Evolutionary conservation across 2,888 invertebrate genomes (phyloP).

Genomic region (Epirrhoe alternata): DNA sequence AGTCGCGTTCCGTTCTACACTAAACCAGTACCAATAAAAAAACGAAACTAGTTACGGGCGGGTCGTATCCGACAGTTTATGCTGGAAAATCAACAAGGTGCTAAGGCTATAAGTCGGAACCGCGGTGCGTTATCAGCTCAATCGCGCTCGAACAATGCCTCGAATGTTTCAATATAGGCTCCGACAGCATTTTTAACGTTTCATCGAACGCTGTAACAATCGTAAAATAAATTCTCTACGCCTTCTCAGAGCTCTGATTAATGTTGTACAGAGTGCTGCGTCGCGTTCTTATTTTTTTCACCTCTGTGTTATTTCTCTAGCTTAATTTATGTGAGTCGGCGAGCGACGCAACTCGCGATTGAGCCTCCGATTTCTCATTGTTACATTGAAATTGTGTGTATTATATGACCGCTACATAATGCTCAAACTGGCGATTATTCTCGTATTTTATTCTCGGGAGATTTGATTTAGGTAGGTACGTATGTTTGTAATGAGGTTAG

Average conservation of each 20-base stretch:
- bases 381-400: constrained; percentile 36
- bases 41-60: constrained; percentile 79
- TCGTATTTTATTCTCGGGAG: constrained; percentile 5
- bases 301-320: constrained; percentile 74
- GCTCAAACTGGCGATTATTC: constrained; percentile 8
- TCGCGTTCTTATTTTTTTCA: constrained; percentile 78
- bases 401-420: constrained; percentile 30
- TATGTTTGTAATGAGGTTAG: too few species aligned
- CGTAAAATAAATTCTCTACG: constrained; percentile 85
- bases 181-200: constrained; percentile 84
- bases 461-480: neutral
- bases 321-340: constrained; percentile 75
- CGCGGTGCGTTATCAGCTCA: constrained; percentile 78
- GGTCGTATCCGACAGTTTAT: constrained; percentile 77
- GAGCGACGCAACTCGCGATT: constrained; percentile 54
- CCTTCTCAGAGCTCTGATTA: constrained; percentile 83
- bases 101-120: constrained; percentile 68
- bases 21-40: constrained; percentile 83
- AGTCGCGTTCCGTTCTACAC: constrained; percentile 81
- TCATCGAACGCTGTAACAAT: constrained; percentile 82
- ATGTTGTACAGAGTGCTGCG: constrained; percentile 79
- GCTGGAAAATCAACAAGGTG: constrained; percentile 83
- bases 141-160: constrained; percentile 81
- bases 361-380: constrained; percentile 53
- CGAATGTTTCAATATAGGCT: constrained; percentile 82